These are phyloP conservation scores for Macrobrachium nipponense DNA, from an alignment of 1,140 invertebrate genomes.

Conservation along the genomic window DNA sequence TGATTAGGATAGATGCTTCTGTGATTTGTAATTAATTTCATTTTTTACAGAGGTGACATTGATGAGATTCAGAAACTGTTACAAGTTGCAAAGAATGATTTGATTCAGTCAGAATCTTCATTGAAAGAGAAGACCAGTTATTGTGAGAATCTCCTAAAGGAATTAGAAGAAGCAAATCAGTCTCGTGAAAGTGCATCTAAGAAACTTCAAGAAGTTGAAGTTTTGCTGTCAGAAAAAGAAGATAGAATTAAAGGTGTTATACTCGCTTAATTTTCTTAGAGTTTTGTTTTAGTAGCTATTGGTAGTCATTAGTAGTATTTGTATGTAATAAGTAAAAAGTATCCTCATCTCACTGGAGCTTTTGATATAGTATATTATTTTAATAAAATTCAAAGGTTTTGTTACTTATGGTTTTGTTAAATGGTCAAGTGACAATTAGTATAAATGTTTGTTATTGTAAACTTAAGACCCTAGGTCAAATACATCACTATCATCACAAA, in stretches of 20 bases:
- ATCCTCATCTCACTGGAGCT: background rate
- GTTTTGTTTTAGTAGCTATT: background rate
- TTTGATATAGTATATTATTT: background rate
- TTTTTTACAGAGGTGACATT: conserved; percentile 15
- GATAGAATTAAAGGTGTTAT: background rate
- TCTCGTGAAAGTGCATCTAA: conserved; percentile 16
- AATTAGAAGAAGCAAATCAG: conserved; percentile 25
- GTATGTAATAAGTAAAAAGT: background rate
- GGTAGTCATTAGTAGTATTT: background rate
- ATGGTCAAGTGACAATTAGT: too few relatives aligned
- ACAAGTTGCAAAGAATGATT: conserved; percentile 2
- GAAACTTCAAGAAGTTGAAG: background rate
- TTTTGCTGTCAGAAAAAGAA: background rate
- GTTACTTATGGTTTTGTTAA: too few relatives aligned
- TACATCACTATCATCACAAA: too few relatives aligned
- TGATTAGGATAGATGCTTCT: background rate
- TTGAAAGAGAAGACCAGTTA: conserved; percentile 31
- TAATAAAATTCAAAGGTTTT: background rate
- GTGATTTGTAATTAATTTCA: background rate
- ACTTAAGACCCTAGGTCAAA: too few relatives aligned
- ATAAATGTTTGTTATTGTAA: too few relatives aligned
- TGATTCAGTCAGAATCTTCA: conserved; percentile 2
- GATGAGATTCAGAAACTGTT: conserved; percentile 6
- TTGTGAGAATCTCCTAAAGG: conserved; percentile 17
- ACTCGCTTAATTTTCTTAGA: background rate